These are phyloP conservation scores for Drosophila hydei DNA, from an alignment of 1,140 invertebrate genomes.

Conservation along the genomic window DNA sequence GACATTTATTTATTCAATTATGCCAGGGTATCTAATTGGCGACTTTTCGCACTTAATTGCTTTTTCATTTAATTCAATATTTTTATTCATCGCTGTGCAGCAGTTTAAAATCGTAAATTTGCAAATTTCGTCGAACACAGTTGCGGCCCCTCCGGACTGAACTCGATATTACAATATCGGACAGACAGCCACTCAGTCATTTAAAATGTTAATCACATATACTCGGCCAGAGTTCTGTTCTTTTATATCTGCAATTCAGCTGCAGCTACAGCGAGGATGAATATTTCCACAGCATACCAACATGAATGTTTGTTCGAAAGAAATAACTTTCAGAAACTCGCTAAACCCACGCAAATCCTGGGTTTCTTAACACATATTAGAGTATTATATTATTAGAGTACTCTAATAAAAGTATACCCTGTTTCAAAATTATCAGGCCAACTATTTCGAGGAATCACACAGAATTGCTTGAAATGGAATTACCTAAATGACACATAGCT, in stretches of 20 bases:
- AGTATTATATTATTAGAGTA: too few relatives aligned
- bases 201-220: conserved; percentile 39
- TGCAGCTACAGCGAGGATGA: not conserved
- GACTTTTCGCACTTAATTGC: not conserved
- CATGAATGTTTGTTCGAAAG: too few relatives aligned
- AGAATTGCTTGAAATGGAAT: too few relatives aligned
- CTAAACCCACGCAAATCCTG: too few relatives aligned
- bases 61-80: conserved; percentile 2
- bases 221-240: not conserved
- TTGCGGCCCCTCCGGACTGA: conserved; percentile 10
- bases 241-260: not conserved
- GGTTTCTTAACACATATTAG: too few relatives aligned
- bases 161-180: conserved; percentile 27
- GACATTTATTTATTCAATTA: not conserved
- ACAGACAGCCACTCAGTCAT: conserved; percentile 48
- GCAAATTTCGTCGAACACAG: conserved; percentile 32
- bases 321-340: too few relatives aligned
- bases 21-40: conserved; percentile 2
- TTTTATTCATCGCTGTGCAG: not conserved
- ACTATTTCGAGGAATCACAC: too few relatives aligned
- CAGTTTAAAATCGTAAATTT: conserved; percentile 55
- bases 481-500: too few relatives aligned
- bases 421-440: too few relatives aligned
- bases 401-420: too few relatives aligned
- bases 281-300: too few relatives aligned